phyloP scores from a whole-genome alignment of 2,888 invertebrate genomes.

The Dasysyrphus albostriatus region DNA sequence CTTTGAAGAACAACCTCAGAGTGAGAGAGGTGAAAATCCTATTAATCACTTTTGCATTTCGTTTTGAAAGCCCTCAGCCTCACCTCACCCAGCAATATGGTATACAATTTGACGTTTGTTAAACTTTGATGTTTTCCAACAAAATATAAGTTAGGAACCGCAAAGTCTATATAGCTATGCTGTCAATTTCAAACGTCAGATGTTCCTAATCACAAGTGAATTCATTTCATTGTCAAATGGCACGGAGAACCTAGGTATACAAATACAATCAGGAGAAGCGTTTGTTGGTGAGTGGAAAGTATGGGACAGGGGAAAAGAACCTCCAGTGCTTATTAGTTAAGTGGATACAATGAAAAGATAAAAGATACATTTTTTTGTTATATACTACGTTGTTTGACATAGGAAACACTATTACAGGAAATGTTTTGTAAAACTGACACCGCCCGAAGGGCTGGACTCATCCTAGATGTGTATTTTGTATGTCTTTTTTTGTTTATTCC shows the following conservation, averaged over 20 bases:
- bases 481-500: constrained; percentile 30
- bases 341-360: constrained; percentile 54
- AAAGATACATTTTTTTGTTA: constrained; percentile 44
- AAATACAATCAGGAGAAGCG: not conserved
- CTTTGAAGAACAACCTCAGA: constrained; percentile 25
- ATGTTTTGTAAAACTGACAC: constrained; percentile 70
- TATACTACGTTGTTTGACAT: constrained; percentile 45
- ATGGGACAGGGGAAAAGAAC: not conserved
- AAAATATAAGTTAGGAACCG: constrained; percentile 37
- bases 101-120: constrained; percentile 50
- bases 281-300: no score
- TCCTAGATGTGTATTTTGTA: constrained; percentile 21
- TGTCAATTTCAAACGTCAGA: constrained; percentile 64
- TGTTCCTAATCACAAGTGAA: constrained; percentile 58
- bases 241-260: not conserved
- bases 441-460: constrained; percentile 66
- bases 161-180: constrained; percentile 26
- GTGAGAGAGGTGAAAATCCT: constrained; percentile 36
- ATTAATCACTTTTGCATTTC: constrained; percentile 67
- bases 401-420: constrained; percentile 67
- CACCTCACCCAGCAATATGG: not conserved
- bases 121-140: constrained; percentile 37
- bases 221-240: constrained; percentile 39
- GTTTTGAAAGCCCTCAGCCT: not conserved
- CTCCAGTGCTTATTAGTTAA: constrained; percentile 62